phyloP scores from a whole-genome alignment of 2,113 vertebrate genomes.

The Bubo scandiacus region DNA sequence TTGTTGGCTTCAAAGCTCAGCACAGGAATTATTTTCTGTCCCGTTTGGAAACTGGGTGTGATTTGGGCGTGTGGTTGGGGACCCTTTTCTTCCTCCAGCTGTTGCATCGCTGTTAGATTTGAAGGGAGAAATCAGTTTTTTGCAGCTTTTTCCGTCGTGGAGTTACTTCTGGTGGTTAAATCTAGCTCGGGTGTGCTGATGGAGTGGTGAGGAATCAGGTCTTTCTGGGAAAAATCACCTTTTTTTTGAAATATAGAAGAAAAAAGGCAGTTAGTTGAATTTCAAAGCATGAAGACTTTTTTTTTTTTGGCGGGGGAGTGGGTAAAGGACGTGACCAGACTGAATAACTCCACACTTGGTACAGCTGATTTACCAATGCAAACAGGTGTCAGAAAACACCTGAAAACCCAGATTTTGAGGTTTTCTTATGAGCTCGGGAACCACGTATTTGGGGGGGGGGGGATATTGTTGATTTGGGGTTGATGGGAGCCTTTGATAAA shows the following conservation, averaged over 20 bases:
- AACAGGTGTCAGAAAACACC: not conserved
- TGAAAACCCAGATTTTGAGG: not conserved
- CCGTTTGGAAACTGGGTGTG: not conserved
- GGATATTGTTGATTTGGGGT: not conserved
- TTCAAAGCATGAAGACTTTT: not conserved
- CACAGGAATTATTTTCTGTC: not conserved
- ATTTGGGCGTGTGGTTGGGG: not conserved
- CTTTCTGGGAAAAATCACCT: not conserved
- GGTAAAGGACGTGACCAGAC: not conserved
- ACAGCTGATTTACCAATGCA: not conserved
- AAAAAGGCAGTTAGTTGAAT: not conserved
- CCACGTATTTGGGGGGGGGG: not conserved
- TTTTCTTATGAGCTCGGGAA: not conserved
- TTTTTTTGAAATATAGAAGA: not conserved
- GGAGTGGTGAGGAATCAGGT: not conserved
- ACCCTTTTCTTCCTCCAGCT: not conserved
- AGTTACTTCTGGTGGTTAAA: not conserved
- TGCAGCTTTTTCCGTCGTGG: not conserved
- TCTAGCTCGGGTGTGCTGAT: not conserved
- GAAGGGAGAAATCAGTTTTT: rapidly evolving
- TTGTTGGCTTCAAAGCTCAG: not conserved
- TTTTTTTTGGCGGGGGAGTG: no score
- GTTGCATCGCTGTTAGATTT: not conserved
- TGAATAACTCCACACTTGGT: not conserved
- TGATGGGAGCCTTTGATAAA: not conserved